Evolutionary conservation across 2,888 invertebrate species (phyloP), one percentile per base, ranked within the genome.

Genomic region (Myopa tessellatipennis): DNA sequence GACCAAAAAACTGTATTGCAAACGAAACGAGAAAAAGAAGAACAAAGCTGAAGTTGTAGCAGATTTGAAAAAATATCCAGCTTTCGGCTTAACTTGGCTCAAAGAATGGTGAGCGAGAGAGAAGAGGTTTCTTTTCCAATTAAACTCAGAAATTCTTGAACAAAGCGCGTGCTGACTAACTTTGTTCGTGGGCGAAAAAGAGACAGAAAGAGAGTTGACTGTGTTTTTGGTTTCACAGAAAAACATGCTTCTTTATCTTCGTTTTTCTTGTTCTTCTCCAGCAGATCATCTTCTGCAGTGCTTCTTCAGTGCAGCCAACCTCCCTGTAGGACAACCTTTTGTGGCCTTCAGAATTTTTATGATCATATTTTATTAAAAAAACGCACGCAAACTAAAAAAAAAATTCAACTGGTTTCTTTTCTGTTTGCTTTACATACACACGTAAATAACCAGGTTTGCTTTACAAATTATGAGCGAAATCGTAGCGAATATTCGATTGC

Each of bases 281-380:
- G 26, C 1, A 26, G 26, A 26, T 26, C 45, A 6, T 45, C 45
- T 10, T 45, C 7, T 8, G 0, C 45, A 45, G 45, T 8, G 45
- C 45, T 10, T 45, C 7, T 8, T 8, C 45, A 45, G 45, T 8
- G 45, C 45, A 45, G 45, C 45, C 45, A 10, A 45, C 10, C 45
- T 45, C 45, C 45, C 45, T 60, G 6, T 14, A 52, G 18, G 52
- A 55, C 70, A 52, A 70, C 70, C 70, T 70, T 70, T 70, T 70
- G 70, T 70, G 70, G 70, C 70, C 70, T 70, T 70, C 70, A 70
- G 70, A 55, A 55, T 70, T 70, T 14, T 55, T 55, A 55, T 55
- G 14, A 69, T 69, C 12, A 36, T 52, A 34, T 36, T 36, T 70
- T 70, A 36, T 55, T 52, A 36, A 50, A 52, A 65, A 16, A 34